phyloP scores from a whole-genome alignment of 2,797 vertebrate species.

The Euthynnus affinis region DNA sequence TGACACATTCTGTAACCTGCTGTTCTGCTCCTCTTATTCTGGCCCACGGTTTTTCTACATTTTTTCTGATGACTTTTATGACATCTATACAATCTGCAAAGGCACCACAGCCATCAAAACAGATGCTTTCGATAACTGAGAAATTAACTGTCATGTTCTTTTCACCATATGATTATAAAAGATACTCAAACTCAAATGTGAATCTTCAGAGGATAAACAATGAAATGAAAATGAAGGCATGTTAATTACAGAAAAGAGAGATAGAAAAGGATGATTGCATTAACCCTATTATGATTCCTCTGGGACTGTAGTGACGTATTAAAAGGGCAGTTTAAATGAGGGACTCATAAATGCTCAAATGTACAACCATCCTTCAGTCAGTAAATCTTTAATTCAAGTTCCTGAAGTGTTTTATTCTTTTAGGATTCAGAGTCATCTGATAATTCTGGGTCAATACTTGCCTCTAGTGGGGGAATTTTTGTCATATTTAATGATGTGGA shows the following conservation, averaged over 20 bases:
- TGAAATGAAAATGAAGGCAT: constrained; percentile 14
- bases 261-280: constrained; percentile 27
- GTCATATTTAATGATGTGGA: constrained; percentile 59
- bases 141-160: constrained; percentile 10
- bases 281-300: constrained; percentile 26
- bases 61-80: constrained; percentile 5
- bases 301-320: constrained; percentile 8
- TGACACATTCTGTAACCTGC: not conserved
- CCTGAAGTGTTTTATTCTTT: constrained; percentile 55
- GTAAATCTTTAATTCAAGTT: constrained; percentile 64
- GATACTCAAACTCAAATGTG: constrained; percentile 15
- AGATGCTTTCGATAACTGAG: not conserved
- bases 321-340: constrained; percentile 37
- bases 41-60: not conserved
- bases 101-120: not conserved
- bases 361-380: constrained; percentile 39
- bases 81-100: not conserved
- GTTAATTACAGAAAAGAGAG: constrained; percentile 20
- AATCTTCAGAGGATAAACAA: constrained; percentile 15
- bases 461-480: constrained; percentile 47
- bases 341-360: constrained; percentile 45
- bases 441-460: constrained; percentile 68
- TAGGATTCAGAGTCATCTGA: constrained; percentile 48
- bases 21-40: not conserved
- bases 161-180: not conserved